phyloP scores from a whole-genome alignment of 2,113 vertebrate species.

The Tautogolabrus adspersus region DNA sequence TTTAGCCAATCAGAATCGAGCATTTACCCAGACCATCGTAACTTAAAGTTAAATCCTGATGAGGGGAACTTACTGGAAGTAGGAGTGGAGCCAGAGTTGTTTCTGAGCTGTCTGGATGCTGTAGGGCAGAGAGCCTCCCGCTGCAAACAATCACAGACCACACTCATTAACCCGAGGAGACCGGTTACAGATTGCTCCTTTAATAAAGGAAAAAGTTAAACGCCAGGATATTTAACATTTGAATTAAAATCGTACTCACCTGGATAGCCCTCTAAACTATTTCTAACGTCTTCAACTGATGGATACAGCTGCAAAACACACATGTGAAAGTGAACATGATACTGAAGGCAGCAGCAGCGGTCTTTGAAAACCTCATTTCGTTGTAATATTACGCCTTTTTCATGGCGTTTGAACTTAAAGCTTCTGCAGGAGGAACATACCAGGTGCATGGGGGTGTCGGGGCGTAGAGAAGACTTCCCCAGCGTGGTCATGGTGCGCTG shows the following conservation, averaged over 20 bases:
- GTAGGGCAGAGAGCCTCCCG: conserved; percentile 96
- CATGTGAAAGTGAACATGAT: neutral
- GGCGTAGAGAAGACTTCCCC: conserved; percentile 71
- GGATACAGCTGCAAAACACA: conserved; percentile 89
- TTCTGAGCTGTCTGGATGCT: conserved; percentile 96
- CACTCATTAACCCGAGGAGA: too few species aligned
- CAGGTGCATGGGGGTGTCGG: conserved; percentile 86
- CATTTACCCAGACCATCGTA: too few species aligned
- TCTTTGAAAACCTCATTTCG: too few species aligned
- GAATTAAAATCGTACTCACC: conserved; percentile 79
- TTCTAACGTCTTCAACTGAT: conserved; percentile 94
- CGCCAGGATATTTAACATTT: too few species aligned
- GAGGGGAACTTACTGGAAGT: conserved; percentile 91
- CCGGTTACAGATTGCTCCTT: too few species aligned
- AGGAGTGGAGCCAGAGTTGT: conserved; percentile 95
- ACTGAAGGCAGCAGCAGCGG: too few species aligned
- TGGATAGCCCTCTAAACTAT: conserved; percentile 96
- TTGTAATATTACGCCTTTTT: too few species aligned
- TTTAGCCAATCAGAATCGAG: too few species aligned
- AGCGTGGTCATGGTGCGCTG: conserved; percentile 88
- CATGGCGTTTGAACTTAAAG: neutral
- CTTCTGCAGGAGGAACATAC: conserved; percentile 71
- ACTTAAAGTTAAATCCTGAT: too few species aligned
- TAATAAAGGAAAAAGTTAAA: too few species aligned
- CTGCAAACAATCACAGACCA: conserved; percentile 70